Base-by-base conservation (phyloP, 2,888 invertebrate species). In the Mantis religiosa region DNA sequence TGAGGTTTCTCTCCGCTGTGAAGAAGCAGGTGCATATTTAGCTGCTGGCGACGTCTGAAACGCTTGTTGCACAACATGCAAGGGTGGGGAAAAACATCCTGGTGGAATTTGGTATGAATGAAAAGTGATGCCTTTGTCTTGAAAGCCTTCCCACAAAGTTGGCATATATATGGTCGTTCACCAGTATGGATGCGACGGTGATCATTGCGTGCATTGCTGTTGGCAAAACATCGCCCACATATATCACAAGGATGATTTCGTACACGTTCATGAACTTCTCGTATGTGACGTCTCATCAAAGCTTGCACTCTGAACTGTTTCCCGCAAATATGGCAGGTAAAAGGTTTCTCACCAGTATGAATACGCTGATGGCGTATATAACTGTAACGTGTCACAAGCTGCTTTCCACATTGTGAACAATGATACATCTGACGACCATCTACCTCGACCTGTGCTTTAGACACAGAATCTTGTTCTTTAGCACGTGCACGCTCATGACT, bases 61-160 rank as follows among this genome's bases (percentile, higher is more conserved):
- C 92, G 92, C 85, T 95, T 94, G 28, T 92, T 93, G 91, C 96
- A 96, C 90, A 95, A 94, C 1, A 93, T 93, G 92, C 96, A 96
- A 41, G 93, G 93, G 92, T 94, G 94, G 2, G 96, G 95, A 90
- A 94, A 95, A 86, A 93, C 92, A 89, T 94, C 93, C 82, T 93
- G 93, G 92, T 96, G 96, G 12, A 95, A 95, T 84, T 95, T 94
- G 87, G 94, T 93, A 91, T 96, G 96, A 28, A 95, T 95, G 92
- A 95, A 95, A 83, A 96, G 92, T 1, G 95, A 95, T 0, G 95
- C 95, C 91, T 95, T 95, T 91, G 96, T 96, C 89, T 95, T 95
- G 93, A 96, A 96, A 0, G 95, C 92, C 86, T 93, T 94, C 1
- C 92, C 92, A 91, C 95, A 95, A 7, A 92, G 92, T 9, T 93